Conservation (phyloP, 92 coral and sea anemone genomes). For the Siderastrea siderea region DNA sequence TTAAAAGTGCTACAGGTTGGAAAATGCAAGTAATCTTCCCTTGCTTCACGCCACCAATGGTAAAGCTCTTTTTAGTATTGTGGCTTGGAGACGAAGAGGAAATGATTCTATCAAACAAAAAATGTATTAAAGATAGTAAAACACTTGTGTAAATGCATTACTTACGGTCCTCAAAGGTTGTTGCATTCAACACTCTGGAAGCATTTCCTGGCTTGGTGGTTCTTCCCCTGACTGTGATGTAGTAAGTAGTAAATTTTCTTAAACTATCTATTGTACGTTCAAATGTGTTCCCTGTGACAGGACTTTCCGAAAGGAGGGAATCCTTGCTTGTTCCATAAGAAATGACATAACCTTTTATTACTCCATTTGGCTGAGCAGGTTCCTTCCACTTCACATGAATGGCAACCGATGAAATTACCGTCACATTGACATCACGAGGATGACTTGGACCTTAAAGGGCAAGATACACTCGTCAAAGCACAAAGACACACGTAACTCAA, state of each 20-base stretch:
- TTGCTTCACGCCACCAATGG: too few species aligned
- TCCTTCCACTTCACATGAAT: constrained; percentile 67
- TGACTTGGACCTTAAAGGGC: constrained; percentile 61
- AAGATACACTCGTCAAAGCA: too few species aligned
- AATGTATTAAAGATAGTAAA: background rate
- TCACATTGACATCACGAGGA: constrained; percentile 43
- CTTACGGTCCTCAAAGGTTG: constrained; percentile 78
- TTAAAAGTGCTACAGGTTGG: too few species aligned
- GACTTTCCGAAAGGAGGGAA: background rate
- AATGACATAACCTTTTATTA: constrained; percentile 51
- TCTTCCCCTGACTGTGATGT: constrained; percentile 68
- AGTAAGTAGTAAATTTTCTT: constrained; percentile 66
- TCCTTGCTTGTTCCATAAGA: constrained; percentile 33
- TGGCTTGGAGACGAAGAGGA: too few species aligned
- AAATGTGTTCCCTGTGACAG: constrained; percentile 39
- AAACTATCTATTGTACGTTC: constrained; percentile 45
- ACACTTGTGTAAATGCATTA: background rate
- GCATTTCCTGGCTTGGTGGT: constrained; percentile 78
- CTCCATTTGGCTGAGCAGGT: constrained; percentile 71
- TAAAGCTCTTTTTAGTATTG: too few species aligned
- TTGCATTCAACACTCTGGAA: constrained; percentile 48
- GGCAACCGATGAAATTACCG: constrained; percentile 36
- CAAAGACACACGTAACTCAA: too few species aligned
- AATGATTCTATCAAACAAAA: background rate
- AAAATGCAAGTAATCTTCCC: too few species aligned